These are phyloP conservation scores for Dyspetes luteomarginatus DNA, from an alignment of 2,888 invertebrate species.

Conservation along the genomic window DNA sequence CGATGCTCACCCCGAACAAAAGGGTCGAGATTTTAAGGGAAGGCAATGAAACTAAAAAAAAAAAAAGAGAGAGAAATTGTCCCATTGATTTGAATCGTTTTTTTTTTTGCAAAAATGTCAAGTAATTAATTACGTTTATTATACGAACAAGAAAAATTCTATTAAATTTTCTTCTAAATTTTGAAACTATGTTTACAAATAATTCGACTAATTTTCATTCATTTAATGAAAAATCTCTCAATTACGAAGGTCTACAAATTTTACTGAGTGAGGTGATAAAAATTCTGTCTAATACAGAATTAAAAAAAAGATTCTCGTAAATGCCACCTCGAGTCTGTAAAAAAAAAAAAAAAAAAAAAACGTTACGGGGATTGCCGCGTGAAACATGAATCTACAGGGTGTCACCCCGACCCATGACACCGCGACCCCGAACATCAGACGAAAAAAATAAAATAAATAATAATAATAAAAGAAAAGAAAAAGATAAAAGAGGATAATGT, in stretches of 20 bases:
- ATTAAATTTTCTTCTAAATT: no score
- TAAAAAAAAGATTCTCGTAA: conserved; percentile 1
- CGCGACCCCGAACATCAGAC: conserved; percentile 59
- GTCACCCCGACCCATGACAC: conserved; percentile 70
- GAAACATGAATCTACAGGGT: conserved; percentile 67
- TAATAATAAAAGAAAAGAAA: conserved; percentile 41
- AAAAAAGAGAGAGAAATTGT: conserved; percentile 32
- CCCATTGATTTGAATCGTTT: not conserved
- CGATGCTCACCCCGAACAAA: conserved; percentile 10
- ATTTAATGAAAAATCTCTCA: no score
- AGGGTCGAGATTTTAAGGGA: conserved; percentile 50
- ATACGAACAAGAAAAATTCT: not conserved
- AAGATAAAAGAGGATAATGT: conserved; percentile 61
- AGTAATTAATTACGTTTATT: not conserved
- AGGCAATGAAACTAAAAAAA: not conserved
- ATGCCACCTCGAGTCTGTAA: conserved; percentile 22
- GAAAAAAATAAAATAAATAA: conserved; percentile 42
- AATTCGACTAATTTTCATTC: no score
- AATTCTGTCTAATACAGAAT: not conserved
- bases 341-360: no score
- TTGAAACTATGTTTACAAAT: no score
- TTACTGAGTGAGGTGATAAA: no score
- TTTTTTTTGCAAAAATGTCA: not conserved
- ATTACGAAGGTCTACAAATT: no score
- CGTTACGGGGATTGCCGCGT: conserved; percentile 30